Base-by-base conservation (phyloP, 2,797 vertebrate genomes). In the Alfaro cultratus region DNA sequence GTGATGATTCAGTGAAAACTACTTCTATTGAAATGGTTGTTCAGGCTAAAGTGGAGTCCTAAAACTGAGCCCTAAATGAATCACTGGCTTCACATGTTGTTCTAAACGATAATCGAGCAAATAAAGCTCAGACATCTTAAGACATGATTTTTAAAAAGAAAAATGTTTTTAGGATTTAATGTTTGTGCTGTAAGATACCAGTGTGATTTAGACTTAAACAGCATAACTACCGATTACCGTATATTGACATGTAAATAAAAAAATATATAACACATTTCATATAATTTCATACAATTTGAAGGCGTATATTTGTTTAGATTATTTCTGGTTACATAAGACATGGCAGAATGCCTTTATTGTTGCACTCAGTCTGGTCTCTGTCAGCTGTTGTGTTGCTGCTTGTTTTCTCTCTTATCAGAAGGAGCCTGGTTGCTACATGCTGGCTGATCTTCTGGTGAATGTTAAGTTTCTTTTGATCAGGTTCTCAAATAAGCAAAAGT, bases 361-460 rank as follows among this genome's bases (percentile, higher is more conserved):
- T 68, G 36, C 23, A 15, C 5, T 29, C 51, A 43, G 36, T 45
- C 39, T n/a, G n/a, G 47, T 49, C 26, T 41, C 29, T 29, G 31
- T n/a, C 31, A 10, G 70, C 53, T 73, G 77, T 60, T 18, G 53
- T 73, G 7, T 72, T 62, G 53, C 53, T 73, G 41, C 41, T 60
- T 39, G 55, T 39, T 39, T 13, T 74, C 31, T 73, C 71, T 47
- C 23, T 34, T 41, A n/a, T 18, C 18, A 39, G 51, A 46, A 46
- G 53, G 29, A 78, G 55, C 36, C 29, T 47, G 49, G 41, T 45
- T n/a, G 2, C n/a, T 12, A 4, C 41, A 46, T 34, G 29, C 12
- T 45, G 67, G 11, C 5, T 26, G 2, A 5, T 70, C 39, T 41
- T 26, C 21, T 68, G 21, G 64, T 36, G 34, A 67, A 39, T 34